Conservation (phyloP, 1,140 invertebrate genomes). For the Pissodes strobi region DNA sequence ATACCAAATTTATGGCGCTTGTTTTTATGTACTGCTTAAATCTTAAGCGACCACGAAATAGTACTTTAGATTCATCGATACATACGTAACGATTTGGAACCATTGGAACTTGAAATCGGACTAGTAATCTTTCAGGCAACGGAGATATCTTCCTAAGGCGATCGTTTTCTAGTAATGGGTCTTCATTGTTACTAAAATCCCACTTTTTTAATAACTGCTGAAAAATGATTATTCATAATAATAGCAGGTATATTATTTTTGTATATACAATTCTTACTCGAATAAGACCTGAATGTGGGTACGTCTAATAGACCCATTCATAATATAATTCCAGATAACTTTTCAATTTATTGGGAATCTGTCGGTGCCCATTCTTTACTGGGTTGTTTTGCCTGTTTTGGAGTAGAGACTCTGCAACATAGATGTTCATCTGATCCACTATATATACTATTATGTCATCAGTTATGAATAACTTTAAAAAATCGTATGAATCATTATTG, state of each 20-base stretch:
- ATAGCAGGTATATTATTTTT: neutral
- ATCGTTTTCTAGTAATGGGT: neutral
- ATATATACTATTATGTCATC: neutral
- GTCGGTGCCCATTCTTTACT: neutral
- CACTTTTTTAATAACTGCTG: neutral
- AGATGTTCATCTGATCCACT: neutral
- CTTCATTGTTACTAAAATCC: conserved; percentile 24
- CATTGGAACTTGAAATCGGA: neutral
- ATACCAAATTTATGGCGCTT: conserved; percentile 20
- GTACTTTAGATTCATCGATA: conserved; percentile 25
- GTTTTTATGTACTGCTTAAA: conserved; percentile 20
- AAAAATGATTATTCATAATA: conserved; percentile 10
- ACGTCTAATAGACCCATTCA: conserved; percentile 10
- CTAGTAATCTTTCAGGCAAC: neutral
- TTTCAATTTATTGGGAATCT: neutral
- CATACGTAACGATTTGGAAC: conserved; percentile 9
- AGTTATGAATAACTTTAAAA: neutral
- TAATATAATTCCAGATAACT: conserved; percentile 4
- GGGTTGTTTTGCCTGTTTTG: too few species aligned
- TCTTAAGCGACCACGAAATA: conserved; percentile 19
- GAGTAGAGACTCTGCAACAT: neutral
- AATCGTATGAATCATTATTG: neutral
- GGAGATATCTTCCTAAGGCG: conserved; percentile 9
- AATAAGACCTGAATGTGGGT: conserved; percentile 1
- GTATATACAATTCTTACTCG: neutral